A percentile compares a stretch with the other conserved stretches of the same genome.
These are phyloP conservation scores for Intellagama lesueurii DNA, from an alignment of 2,797 vertebrate species.

Conservation along the genomic window DNA sequence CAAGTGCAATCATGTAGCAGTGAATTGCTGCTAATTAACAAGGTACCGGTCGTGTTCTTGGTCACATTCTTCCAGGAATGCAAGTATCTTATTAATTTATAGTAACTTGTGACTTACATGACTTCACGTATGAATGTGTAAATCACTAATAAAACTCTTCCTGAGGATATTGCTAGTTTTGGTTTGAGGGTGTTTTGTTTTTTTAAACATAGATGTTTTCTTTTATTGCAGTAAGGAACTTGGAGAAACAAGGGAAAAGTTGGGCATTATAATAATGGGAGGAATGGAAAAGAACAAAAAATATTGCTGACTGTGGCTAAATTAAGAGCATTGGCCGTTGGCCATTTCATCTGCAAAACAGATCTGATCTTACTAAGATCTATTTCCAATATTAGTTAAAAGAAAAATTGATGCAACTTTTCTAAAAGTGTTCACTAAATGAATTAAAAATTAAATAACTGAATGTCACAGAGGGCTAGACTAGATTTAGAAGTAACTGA, in stretches of 20 bases:
- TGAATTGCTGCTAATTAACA: no score
- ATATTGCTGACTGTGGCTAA: neutral
- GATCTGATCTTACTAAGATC: neutral
- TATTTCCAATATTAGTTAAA: neutral
- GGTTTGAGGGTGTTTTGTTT: neutral
- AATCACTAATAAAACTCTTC: neutral
- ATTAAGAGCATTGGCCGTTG: neutral
- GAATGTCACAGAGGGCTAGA: neutral
- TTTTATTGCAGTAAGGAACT: neutral
- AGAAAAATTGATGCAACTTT: neutral
- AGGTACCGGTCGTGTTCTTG: no score
- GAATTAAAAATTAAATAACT: constrained; percentile 3
- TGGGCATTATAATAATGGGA: neutral
- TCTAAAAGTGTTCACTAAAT: constrained; percentile 12
- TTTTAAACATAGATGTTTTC: neutral
- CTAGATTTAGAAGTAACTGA: neutral
- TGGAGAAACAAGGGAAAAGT: neutral
- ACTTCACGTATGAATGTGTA: no score
- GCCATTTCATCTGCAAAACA: neutral
- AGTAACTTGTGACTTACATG: no score
- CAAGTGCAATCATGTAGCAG: no score
- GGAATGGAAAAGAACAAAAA: constrained; percentile 6
- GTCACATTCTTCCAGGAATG: no score
- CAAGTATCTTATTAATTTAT: no score
- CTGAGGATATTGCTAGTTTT: neutral